Percentiles rank a stretch among this genome's conserved stretches.
Conservation (phyloP, 2,797 vertebrate genomes). For the Myotis findleyi region DNA sequence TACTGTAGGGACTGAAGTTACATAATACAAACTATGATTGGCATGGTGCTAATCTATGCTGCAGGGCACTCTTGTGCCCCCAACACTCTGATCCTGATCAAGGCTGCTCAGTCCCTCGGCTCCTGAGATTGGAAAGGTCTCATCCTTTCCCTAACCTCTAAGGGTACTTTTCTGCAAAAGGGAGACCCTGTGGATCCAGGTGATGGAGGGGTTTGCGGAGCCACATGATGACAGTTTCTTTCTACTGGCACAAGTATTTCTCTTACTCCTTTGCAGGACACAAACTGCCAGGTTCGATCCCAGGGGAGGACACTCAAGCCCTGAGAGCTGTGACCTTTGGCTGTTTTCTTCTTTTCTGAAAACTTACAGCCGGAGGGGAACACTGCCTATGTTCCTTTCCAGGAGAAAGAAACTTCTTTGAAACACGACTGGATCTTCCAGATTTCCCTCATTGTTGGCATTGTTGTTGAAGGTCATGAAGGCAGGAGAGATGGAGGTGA, state of each 20-base stretch:
- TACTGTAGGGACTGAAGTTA: background rate
- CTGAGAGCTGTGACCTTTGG: background rate
- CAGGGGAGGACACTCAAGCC: background rate
- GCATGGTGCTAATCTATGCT: background rate
- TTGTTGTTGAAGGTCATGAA: background rate
- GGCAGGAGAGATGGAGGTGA: background rate
- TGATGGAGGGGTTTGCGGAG: background rate
- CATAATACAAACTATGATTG: background rate
- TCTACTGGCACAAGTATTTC: background rate
- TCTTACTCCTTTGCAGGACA: background rate
- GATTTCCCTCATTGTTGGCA: background rate
- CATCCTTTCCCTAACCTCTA: background rate
- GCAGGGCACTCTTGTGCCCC: background rate
- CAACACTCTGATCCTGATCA: background rate
- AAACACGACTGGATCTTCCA: background rate
- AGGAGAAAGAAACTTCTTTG: conserved; percentile 37
- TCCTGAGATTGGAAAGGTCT: background rate
- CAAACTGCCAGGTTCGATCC: no score
- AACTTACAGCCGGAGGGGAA: background rate
- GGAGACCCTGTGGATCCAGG: background rate
- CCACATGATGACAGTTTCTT: background rate
- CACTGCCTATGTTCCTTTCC: background rate
- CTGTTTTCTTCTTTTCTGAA: background rate
- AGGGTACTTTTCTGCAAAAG: background rate
- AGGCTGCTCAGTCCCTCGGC: background rate